phyloP scores from a whole-genome alignment of 2,888 invertebrate genomes.

The Myathropa florea region DNA sequence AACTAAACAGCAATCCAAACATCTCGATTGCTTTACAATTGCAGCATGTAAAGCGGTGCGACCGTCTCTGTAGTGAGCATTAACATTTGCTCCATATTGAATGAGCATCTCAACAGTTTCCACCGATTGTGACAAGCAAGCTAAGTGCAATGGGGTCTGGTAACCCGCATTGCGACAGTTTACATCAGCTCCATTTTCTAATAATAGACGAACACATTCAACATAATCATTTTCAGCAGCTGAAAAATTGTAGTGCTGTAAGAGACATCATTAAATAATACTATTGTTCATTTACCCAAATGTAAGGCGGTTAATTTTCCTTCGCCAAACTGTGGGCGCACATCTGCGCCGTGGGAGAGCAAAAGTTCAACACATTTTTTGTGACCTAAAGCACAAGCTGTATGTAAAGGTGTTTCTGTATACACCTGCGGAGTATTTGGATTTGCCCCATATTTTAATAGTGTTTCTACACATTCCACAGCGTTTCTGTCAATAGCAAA shows the following conservation, averaged over 20 bases:
- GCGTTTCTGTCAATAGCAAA: slow-evolving; percentile 91
- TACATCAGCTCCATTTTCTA: slow-evolving; percentile 89
- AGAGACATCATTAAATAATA: neutral
- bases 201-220: slow-evolving; percentile 87
- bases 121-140: slow-evolving; percentile 89
- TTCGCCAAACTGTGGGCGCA: slow-evolving; percentile 87
- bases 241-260: slow-evolving; percentile 3
- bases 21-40: slow-evolving; percentile 87
- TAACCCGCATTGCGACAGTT: slow-evolving; percentile 88
- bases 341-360: slow-evolving; percentile 89
- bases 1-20: slow-evolving; percentile 86
- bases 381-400: slow-evolving; percentile 89
- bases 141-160: slow-evolving; percentile 92
- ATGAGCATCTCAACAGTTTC: slow-evolving; percentile 89
- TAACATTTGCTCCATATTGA: slow-evolving; percentile 84
- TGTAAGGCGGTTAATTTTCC: slow-evolving; percentile 91
- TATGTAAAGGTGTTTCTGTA: slow-evolving; percentile 92
- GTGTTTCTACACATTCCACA: slow-evolving; percentile 86
- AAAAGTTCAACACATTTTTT: slow-evolving; percentile 87
- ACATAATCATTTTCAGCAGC: slow-evolving; percentile 93
- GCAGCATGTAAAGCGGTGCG: slow-evolving; percentile 90
- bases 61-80: slow-evolving; percentile 87
- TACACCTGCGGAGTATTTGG: slow-evolving; percentile 92
- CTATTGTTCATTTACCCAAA: slow-evolving; percentile 80
- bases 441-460: slow-evolving; percentile 89